Evolutionary conservation across 2,113 vertebrate species (phyloP).

Genomic region (Scortum barcoo): DNA sequence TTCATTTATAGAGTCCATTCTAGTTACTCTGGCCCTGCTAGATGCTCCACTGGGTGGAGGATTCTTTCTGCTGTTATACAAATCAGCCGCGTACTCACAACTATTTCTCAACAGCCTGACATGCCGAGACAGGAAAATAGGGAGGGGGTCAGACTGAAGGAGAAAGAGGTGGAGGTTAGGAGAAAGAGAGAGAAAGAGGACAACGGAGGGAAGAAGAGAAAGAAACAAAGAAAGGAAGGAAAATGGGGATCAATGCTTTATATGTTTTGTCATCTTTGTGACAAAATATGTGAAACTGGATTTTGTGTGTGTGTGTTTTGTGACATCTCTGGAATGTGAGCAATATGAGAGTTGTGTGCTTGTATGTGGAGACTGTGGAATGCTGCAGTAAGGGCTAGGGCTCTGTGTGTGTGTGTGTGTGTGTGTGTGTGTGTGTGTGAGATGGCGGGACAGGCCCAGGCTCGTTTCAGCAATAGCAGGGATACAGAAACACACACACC

Average conservation of each 20-base stretch:
- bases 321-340: slow-evolving; percentile 64
- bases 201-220: not conserved
- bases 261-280: not conserved
- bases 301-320: slow-evolving; percentile 28
- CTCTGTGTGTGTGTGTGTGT: slow-evolving; percentile 29
- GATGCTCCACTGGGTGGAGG: slow-evolving; percentile 28
- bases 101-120: slow-evolving; percentile 58
- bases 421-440: slow-evolving; percentile 23
- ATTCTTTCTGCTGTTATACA: slow-evolving; percentile 32
- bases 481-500: not conserved
- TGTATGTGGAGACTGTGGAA: slow-evolving; percentile 55
- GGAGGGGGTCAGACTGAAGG: not conserved
- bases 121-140: slow-evolving; percentile 58
- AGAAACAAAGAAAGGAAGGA: slow-evolving; percentile 1
- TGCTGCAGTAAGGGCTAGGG: slow-evolving; percentile 51
- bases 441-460: slow-evolving; percentile 24
- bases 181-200: not conserved
- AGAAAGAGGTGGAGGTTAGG: not conserved
- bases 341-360: slow-evolving; percentile 53
- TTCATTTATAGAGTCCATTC: not conserved
- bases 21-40: not conserved
- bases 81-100: slow-evolving; percentile 32
- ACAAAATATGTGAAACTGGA: not conserved
- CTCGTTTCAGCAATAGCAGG: slow-evolving; percentile 22
- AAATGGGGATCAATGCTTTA: not conserved